Evolutionary conservation across 2,888 invertebrate species (phyloP), one percentile per base, ranked within the genome.

Genomic region (Ectemnius cavifrons): DNA sequence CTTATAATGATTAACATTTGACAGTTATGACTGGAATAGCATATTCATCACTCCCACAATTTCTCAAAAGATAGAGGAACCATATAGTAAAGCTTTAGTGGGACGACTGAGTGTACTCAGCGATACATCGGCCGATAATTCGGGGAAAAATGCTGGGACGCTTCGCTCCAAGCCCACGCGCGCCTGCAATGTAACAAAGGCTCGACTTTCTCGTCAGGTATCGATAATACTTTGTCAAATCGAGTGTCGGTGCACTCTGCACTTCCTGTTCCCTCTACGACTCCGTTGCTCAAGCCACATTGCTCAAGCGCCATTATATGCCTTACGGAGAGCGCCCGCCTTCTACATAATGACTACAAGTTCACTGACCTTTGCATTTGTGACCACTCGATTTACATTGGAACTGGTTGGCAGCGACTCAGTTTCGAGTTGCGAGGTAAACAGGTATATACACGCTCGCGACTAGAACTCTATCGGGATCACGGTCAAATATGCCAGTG

Each of bases 141-240:
- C 37, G 37, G 37, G 1, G 37, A 37, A 37, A 37, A 37, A 37
- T 37, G 8, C 8, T 11, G 11, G 37, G 37, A 37, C 37, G 37
- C 37, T 37, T 37, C 37, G 37, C 37, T 37, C 37, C 73, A 79
- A 83, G 81, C 83, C 81, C 78, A 83, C 82, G 77, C 80, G 73
- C 49, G 62, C 23, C 23, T 71, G 70, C 75, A 69, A 71, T 73
- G 66, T 73, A 83, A 78, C 81, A 82, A 82, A 82, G 78, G 72
- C 74, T 78, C 78, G 71, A 79, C 78, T 82, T 83, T 82, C 82
- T 75, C 81, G 78, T 83, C 81, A 83, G 81, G 83, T 83, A 78
- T 82, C 78, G 78, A 80, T 82, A 83, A 82, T 82, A 83, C 83
- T 83, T 82, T 78, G 81, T 82, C 82, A 78, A 83, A 82, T 78